phyloP scores from a whole-genome alignment of 2,797 vertebrate genomes.

The Neosalanx taihuensis region DNA sequence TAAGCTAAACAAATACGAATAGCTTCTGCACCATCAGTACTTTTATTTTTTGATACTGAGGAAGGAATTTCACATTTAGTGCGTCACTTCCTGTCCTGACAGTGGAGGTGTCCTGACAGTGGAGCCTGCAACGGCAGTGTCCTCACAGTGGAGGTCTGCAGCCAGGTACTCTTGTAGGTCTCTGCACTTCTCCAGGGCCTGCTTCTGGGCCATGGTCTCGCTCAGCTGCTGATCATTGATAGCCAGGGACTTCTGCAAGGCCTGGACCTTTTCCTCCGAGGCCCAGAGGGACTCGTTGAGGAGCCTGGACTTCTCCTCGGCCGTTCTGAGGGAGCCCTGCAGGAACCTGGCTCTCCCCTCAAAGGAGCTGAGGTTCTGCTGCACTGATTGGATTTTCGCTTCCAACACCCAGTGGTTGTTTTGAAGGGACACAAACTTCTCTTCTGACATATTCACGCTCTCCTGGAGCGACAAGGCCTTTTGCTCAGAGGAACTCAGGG shows the following conservation, averaged over 20 bases:
- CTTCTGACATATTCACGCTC: slow-evolving; percentile 1
- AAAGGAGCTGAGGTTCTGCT: background rate
- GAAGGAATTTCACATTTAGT: too few species aligned
- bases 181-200: slow-evolving; percentile 16
- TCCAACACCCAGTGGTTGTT: slow-evolving; percentile 1
- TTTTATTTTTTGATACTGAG: too few species aligned
- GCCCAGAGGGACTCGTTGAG: slow-evolving; percentile 7
- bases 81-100: too few species aligned
- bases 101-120: too few species aligned
- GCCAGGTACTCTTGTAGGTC: slow-evolving; percentile 1
- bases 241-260: slow-evolving; percentile 10
- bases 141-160: background rate
- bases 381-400: slow-evolving; percentile 1
- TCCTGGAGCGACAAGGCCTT: background rate
- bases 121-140: too few species aligned
- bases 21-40: too few species aligned
- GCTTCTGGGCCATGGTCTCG: background rate
- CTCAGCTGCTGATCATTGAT: background rate
- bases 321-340: slow-evolving; percentile 2
- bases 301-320: slow-evolving; percentile 3
- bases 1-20: too few species aligned
- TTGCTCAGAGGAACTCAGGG: background rate
- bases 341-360: slow-evolving; percentile 6
- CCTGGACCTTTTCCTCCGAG: too few species aligned
- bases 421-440: slow-evolving; percentile 3